Evolutionary conservation across 2,888 invertebrate species (phyloP).

Genomic region (Portevinia maculata): DNA sequence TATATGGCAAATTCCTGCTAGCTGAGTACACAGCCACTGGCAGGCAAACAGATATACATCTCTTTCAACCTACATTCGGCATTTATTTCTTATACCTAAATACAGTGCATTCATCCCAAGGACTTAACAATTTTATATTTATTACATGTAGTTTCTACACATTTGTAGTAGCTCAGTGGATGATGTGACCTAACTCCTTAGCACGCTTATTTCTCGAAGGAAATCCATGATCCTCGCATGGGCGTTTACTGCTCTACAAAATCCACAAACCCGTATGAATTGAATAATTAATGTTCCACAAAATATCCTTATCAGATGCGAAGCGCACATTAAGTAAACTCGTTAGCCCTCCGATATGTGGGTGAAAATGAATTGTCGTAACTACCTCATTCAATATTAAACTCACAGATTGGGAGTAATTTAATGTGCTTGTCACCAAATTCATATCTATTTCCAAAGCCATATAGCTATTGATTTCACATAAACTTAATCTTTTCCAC

Average conservation of each 20-base stretch:
- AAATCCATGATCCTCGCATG: not conserved
- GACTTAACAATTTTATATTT: slow-evolving; percentile 1
- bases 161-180: not conserved
- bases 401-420: slow-evolving; percentile 18
- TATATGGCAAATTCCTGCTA: not conserved
- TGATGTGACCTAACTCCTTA: slow-evolving; percentile 13
- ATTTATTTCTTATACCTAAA: not conserved
- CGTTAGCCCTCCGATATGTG: slow-evolving; percentile 18
- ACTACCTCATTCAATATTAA: slow-evolving; percentile 16
- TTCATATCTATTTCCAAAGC: slow-evolving; percentile 12
- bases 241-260: not conserved
- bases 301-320: slow-evolving; percentile 50
- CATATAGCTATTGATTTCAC: slow-evolving; percentile 49
- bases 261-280: slow-evolving; percentile 37
- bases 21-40: not conserved
- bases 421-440: slow-evolving; percentile 40
- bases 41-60: not conserved
- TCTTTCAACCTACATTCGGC: not conserved
- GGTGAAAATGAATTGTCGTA: slow-evolving; percentile 1
- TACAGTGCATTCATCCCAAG: slow-evolving; percentile 17
- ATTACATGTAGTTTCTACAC: slow-evolving; percentile 4
- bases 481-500: slow-evolving; percentile 43
- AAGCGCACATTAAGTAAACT: slow-evolving; percentile 30
- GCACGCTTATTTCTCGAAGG: slow-evolving; percentile 6
- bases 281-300: slow-evolving; percentile 61